These are phyloP conservation scores for Nipponia nippon DNA, from an alignment of 2,113 vertebrate species.

Conservation along the genomic window DNA sequence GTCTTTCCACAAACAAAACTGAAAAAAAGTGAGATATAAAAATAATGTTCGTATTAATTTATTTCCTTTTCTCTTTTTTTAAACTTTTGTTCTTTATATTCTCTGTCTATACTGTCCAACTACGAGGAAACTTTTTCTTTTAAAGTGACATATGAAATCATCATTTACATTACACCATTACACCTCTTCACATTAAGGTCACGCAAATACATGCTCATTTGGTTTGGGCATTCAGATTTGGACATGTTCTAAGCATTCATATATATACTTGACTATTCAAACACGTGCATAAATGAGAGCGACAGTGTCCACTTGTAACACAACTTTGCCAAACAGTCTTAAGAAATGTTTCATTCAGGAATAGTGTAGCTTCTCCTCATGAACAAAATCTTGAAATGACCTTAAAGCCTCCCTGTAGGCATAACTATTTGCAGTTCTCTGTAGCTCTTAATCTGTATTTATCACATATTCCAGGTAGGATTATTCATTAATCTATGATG, in stretches of 20 bases:
- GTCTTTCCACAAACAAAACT: background rate
- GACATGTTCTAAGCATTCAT: background rate
- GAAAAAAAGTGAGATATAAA: background rate
- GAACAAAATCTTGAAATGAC: background rate
- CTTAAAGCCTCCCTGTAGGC: background rate
- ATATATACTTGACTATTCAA: background rate
- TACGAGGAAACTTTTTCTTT: background rate
- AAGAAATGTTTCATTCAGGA: constrained; percentile 5
- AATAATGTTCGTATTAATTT: background rate
- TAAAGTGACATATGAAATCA: background rate
- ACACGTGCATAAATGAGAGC: background rate
- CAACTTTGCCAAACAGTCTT: background rate
- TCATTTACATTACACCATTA: background rate
- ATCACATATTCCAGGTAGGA: background rate
- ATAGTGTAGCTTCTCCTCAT: background rate
- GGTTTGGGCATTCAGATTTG: background rate
- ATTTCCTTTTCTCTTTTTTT: background rate
- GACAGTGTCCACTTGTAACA: background rate
- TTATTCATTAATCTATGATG: background rate
- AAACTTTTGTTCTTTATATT: background rate
- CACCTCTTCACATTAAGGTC: background rate
- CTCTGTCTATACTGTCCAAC: background rate
- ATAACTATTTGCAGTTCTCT: constrained; percentile 10
- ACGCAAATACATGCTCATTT: background rate
- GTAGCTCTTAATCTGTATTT: constrained; percentile 44